A percentile compares a stretch with the other conserved stretches of the same genome.
Conservation (phyloP, 2,797 vertebrate genomes). For the Taeniopygia guttata region DNA sequence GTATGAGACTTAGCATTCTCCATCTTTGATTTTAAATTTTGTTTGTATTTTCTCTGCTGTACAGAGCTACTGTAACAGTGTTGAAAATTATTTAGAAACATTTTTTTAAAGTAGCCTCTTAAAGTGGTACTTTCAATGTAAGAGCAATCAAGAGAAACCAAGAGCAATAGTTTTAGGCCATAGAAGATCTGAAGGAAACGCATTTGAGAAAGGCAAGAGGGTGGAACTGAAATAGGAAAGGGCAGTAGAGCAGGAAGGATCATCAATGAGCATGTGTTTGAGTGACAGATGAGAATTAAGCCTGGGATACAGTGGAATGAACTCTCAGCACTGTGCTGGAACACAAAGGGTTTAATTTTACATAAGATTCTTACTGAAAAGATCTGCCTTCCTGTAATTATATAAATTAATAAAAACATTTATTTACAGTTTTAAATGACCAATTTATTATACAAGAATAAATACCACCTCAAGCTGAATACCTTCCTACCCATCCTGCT, state of each 20-base stretch:
- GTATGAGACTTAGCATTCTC: not conserved
- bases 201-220: not conserved
- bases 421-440: not conserved
- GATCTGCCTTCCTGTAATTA: not conserved
- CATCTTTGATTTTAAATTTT: not conserved
- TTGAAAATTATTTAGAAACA: not conserved
- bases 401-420: not conserved
- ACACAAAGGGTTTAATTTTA: not conserved
- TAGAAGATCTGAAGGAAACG: not conserved
- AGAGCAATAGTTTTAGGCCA: not conserved
- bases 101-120: not conserved
- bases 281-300: not conserved
- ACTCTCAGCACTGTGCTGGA: not conserved
- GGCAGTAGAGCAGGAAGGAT: not conserved
- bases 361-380: not conserved
- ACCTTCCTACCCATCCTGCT: not conserved
- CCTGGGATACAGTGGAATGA: not conserved
- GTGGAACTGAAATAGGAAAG: not conserved
- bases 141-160: not conserved
- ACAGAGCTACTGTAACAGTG: not conserved
- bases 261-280: not conserved
- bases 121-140: not conserved
- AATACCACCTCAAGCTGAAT: not conserved
- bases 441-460: not conserved
- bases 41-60: not conserved